A percentile compares a stretch with the other conserved stretches of the same genome.
These are phyloP conservation scores for Serinus canaria DNA, from an alignment of 2,113 vertebrate genomes.

Conservation along the genomic window DNA sequence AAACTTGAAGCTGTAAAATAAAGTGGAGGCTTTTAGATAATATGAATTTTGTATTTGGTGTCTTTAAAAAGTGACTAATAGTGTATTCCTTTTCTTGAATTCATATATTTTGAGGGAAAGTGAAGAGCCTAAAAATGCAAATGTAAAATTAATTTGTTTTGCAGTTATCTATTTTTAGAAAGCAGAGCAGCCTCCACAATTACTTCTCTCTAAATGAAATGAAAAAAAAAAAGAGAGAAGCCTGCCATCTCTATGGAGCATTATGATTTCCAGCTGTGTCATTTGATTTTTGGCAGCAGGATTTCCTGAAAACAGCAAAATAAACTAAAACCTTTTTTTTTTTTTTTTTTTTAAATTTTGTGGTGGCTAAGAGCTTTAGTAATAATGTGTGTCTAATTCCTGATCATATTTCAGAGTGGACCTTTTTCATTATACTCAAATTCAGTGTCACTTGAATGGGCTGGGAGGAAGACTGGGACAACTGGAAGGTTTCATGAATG, in stretches of 20 bases:
- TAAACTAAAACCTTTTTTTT: not conserved
- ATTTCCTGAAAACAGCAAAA: not conserved
- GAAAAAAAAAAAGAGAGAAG: not conserved
- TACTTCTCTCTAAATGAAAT: not conserved
- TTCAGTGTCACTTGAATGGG: not conserved
- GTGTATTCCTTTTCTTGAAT: not conserved
- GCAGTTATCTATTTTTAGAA: constrained; percentile 12
- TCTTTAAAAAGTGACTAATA: not conserved
- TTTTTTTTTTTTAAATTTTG: not conserved
- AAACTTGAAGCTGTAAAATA: not conserved
- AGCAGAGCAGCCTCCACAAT: not conserved
- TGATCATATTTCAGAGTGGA: not conserved
- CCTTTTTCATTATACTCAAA: not conserved
- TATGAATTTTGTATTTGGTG: not conserved
- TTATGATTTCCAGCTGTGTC: not conserved
- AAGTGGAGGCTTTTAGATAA: not conserved
- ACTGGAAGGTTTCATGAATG: not conserved
- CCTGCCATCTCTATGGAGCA: not conserved
- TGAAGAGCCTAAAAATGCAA: not conserved
- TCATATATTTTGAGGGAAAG: not conserved
- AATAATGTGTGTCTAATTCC: not conserved
- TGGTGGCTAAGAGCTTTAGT: not conserved
- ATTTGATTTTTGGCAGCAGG: constrained; percentile 2
- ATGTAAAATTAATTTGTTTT: constrained; percentile 22
- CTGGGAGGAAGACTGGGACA: not conserved